Base-by-base conservation (phyloP, 1,140 invertebrate species). In the Drosophila grimshawi region DNA sequence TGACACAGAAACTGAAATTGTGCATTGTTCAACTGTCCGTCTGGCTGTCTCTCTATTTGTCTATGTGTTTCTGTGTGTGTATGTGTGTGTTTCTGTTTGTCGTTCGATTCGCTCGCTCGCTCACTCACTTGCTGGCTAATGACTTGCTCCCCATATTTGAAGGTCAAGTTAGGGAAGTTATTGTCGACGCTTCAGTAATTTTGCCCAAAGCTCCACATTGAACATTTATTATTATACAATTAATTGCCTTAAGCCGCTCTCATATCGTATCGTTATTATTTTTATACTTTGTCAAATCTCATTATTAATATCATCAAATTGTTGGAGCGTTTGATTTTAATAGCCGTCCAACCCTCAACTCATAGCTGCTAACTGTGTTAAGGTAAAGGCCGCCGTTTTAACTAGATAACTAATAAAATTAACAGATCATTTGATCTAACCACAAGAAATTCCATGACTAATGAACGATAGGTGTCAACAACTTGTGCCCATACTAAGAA, bases 1-100 rank as follows among this genome's bases (percentile, higher is more conserved):
- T 81, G 78, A 81, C 78, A 81, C 76, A 81, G 78, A 81, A 80
- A 81, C 76, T 66, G 76, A 77, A 78, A 81, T 81, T 81, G 76
- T 81, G 71, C 76, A 80, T 80, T 80, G 75, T 80, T 80, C 70
- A 63, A 59, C 57, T 27, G 59, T 69, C 43, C 29, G 65, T 76
- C 73, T 33, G 52, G 39, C 11, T 71, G 43, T 37, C 51, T 10
- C 30, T 32, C 35, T 35, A 5, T 45, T 37, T n/a, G 41, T 30
- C 19, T 37, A n/a, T 6, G 30, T 46, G 32, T 53, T 2, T 49
- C 27, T 49, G 19, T 29, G 30, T 60, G 29, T 19, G 11, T 49
- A n/a, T n/a, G 19, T 27, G 0, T 49, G 29, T 30, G 46, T 43
- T 43, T 43, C 57, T 46, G 67, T 71, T 46, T 64, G 60, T 71